These are phyloP conservation scores for Oedothorax gibbosus DNA, from an alignment of 1,140 invertebrate species.

Conservation along the genomic window DNA sequence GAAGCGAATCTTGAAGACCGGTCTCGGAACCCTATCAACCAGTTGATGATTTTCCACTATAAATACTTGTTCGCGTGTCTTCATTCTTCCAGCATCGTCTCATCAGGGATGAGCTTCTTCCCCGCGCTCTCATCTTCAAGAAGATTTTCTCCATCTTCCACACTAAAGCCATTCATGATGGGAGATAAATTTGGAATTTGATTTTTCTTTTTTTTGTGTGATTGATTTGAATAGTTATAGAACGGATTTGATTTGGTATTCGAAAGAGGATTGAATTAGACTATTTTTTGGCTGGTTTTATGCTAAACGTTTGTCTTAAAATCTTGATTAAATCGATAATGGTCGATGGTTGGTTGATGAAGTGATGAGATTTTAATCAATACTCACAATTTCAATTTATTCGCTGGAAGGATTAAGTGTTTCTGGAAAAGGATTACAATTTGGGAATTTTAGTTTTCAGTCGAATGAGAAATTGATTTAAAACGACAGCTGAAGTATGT, in stretches of 20 bases:
- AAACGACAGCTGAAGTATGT: conserved; percentile 7
- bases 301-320: too few species aligned
- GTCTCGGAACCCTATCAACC: conserved; percentile 25
- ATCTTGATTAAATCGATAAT: too few species aligned
- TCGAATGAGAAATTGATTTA: background rate
- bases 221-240: too few species aligned
- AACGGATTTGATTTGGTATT: too few species aligned
- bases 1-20: conserved; percentile 13
- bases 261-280: too few species aligned
- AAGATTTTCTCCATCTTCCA: background rate
- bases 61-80: conserved; percentile 42
- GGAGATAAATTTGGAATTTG: background rate
- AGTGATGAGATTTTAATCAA: too few species aligned
- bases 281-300: too few species aligned
- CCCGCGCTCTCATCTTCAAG: background rate
- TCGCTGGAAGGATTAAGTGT: too few species aligned
- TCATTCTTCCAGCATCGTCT: conserved; percentile 17
- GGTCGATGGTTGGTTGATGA: too few species aligned
- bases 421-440: background rate
- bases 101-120: conserved; percentile 18
- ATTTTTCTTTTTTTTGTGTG: too few species aligned
- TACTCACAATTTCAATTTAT: too few species aligned
- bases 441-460: background rate
- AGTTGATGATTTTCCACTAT: conserved; percentile 38
- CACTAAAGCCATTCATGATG: background rate